Evolutionary conservation across 2,888 invertebrate genomes (phyloP), one percentile per base, ranked within the genome.

Genomic region (Spisula subtruncata): DNA sequence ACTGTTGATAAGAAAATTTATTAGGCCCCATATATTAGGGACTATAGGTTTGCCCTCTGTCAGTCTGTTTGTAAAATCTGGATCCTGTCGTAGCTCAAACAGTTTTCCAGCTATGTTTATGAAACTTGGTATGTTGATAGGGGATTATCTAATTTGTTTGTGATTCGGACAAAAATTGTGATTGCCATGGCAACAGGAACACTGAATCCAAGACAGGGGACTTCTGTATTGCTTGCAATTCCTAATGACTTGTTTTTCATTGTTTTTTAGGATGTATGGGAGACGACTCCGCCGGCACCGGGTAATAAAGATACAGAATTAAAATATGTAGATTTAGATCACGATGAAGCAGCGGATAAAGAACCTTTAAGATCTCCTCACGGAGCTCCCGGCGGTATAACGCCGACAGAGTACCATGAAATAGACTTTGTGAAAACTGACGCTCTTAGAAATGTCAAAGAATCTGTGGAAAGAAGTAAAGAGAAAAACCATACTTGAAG

Each of bases 351-450:
- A 4, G 81, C 90, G 0, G 89, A 89, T 10, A 92, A 91, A 46
- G 89, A 92, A 66, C 91, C 91, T 51, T 88, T 89, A 90, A 93
- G 85, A 93, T 93, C 86, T 41, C 93, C 89, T n/a, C 92, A 79
- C 46, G 86, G 85, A 32, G 87, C 88, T 32, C 86, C 82, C 29
- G 89, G 91, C 14, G 90, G 91, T n/a, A 89, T 92, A 32, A 89
- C 95, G 0, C 95, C 96, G 94, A 97, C 98, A 0, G 98, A 98
- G 14, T 99, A 99, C 97, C 98, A 99, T 96, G 98, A 98, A 0
- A 99, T 99, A 0, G 99, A 99, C 97, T 99, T 99, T 97, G 97
- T 98, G 85, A 99, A 99, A 97, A 99, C 99, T 0, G 98, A 98
- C 96, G 99, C 99, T 10, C 98, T 99, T 96, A 98, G 98, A 97